A percentile compares a stretch with the other conserved stretches of the same genome.
Conservation (phyloP, 2,797 vertebrate genomes). For the Acipenser oxyrinchus region DNA sequence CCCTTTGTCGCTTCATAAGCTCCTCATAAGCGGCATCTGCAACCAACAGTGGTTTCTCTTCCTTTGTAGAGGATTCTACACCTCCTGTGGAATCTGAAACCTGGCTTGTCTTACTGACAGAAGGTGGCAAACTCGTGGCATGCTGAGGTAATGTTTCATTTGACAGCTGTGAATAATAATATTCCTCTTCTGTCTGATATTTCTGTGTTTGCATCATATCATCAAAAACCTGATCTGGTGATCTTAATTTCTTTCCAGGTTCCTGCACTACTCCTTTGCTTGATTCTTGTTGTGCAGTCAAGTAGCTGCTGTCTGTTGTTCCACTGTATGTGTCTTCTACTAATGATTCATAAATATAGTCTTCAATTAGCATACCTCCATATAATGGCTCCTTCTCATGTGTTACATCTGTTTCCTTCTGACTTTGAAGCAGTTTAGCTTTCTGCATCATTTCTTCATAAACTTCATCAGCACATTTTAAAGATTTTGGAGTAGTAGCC, state of each 20-base stretch:
- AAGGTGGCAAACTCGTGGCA: slow-evolving; percentile 61
- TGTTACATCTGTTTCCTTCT: slow-evolving; percentile 70
- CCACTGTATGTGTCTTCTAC: slow-evolving; percentile 75
- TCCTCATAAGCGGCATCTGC: slow-evolving; percentile 66
- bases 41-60: slow-evolving; percentile 52
- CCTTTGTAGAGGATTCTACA: slow-evolving; percentile 43
- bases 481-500: slow-evolving; percentile 48
- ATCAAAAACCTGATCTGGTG: slow-evolving; percentile 77
- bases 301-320: slow-evolving; percentile 44
- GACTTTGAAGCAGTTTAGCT: slow-evolving; percentile 67
- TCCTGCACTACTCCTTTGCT: slow-evolving; percentile 54
- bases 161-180: slow-evolving; percentile 62
- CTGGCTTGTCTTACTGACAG: slow-evolving; percentile 70
- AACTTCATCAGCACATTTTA: slow-evolving; percentile 86
- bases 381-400: slow-evolving; percentile 91
- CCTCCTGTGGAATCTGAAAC: slow-evolving; percentile 72
- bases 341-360: slow-evolving; percentile 95
- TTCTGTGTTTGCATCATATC: slow-evolving; percentile 75
- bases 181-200: slow-evolving; percentile 73
- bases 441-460: slow-evolving; percentile 90
- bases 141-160: slow-evolving; percentile 55
- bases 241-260: slow-evolving; percentile 65
- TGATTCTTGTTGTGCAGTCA: slow-evolving; percentile 50
- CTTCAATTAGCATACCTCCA: slow-evolving; percentile 93
- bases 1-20: slow-evolving; percentile 69